Percentiles rank a stretch among this genome's conserved stretches.
Evolutionary conservation across 2,113 vertebrate genomes (phyloP).

Genomic region (Salminus brasiliensis): DNA sequence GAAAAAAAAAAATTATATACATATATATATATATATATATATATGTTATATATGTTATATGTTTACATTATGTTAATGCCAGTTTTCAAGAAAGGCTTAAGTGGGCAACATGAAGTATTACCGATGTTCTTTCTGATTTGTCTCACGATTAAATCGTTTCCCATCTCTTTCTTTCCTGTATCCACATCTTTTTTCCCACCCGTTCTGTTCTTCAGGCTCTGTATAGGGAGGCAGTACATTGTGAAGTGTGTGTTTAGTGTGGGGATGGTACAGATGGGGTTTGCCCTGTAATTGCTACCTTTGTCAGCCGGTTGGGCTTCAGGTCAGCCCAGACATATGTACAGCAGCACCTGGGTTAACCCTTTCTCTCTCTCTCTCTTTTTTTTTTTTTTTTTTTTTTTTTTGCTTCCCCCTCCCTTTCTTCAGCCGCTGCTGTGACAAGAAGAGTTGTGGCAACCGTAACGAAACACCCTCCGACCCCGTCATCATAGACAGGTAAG

Average conservation of each 20-base stretch:
- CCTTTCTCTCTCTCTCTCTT: conserved; percentile 14
- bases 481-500: conserved; percentile 99
- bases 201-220: not conserved
- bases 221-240: not conserved
- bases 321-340: conserved; percentile 49
- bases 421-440: conserved; percentile 98
- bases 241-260: conserved; percentile 66
- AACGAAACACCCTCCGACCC: conserved; percentile 99
- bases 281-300: conserved; percentile 44
- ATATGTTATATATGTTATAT: too few relatives aligned
- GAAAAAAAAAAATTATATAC: too few relatives aligned
- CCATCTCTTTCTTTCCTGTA: not conserved
- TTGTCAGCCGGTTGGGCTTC: conserved; percentile 1
- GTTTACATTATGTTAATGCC: too few relatives aligned
- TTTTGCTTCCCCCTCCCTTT: conserved; percentile 36
- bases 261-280: conserved; percentile 70
- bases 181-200: not conserved
- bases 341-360: conserved; percentile 48
- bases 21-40: too few relatives aligned
- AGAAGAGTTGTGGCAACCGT: conserved; percentile 99
- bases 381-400: conserved; percentile 22
- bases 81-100: too few relatives aligned
- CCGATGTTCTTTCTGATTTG: too few relatives aligned
- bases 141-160: too few relatives aligned
- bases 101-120: too few relatives aligned